Evolutionary conservation across 2,113 vertebrate genomes (phyloP).

Genomic region (Philantomba maxwellii): DNA sequence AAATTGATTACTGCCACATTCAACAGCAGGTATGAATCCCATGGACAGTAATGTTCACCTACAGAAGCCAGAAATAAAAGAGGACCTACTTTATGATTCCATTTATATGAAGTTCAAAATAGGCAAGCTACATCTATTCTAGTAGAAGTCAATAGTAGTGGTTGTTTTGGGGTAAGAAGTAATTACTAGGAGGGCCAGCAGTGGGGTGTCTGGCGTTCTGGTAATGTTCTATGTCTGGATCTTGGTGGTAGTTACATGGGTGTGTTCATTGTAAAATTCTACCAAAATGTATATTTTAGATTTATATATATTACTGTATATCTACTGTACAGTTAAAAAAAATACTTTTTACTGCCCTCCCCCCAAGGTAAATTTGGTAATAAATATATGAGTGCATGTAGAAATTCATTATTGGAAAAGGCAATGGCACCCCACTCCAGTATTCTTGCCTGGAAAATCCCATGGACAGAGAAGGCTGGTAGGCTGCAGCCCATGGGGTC

Average conservation of each 20-base stretch:
- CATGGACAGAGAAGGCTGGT: no score
- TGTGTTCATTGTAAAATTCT: neutral
- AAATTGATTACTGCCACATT: neutral
- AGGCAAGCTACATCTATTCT: neutral
- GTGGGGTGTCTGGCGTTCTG: neutral
- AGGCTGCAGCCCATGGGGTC: no score
- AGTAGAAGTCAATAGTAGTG: neutral
- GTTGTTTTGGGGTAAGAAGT: neutral
- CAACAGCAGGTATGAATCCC: neutral
- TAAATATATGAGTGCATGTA: neutral
- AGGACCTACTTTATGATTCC: neutral
- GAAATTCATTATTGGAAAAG: neutral
- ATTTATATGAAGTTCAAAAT: neutral
- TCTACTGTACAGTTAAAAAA: neutral
- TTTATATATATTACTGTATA: neutral
- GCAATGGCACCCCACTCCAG: no score
- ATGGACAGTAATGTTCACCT: neutral
- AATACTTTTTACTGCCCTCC: neutral
- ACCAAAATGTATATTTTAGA: neutral
- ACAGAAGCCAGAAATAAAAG: neutral
- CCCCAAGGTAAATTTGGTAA: slow-evolving; percentile 17
- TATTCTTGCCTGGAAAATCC: no score
- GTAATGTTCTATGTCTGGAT: neutral
- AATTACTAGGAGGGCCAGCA: neutral
- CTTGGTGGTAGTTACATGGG: neutral